Base-by-base conservation (phyloP, 2,113 vertebrate species). In the Promerops cafer region DNA sequence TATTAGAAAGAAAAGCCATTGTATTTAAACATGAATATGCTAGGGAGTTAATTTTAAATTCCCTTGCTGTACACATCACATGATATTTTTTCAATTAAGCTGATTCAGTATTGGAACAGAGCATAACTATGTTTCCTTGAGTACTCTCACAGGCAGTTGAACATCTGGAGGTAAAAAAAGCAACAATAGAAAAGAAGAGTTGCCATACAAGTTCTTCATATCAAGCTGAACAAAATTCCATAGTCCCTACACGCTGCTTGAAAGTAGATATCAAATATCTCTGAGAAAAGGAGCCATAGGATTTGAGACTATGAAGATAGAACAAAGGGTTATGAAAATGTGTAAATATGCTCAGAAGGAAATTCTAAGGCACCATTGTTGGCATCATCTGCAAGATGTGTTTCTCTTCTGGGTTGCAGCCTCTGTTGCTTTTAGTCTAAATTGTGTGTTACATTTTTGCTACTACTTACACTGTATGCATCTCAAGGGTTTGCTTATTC, bases 81-180 rank as follows among this genome's bases (percentile, higher is more conserved):
- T 52, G 11, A 64, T 94, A 85, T 87, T 93, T 93, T 96, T 95
- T 94, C 89, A 95, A 83, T 96, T 96, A 96, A 91, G 95, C 76
- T 50, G 52, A 93, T 93, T 88, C 83, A 90, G 65, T 89, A 35
- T 65, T 28, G 11, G 76, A 93, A 80, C 64, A 79, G 33, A 89
- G 53, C 45, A 69, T 84, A 95, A 69, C 81, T 80, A 37, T 69
- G 44, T 64, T 96, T 94, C 40, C 60, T 81, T 94, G 75, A 83
- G 81, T 95, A 33, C 56, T 96, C 94, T 94, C 91, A 94, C 15
- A 94, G 82, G 69, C 78, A 94, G 47, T 57, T 96, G 84, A 97
- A 97, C 93, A 96, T 89, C 91, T 96, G 95, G 87, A 94, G 76
- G 69, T 61, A 85, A 90, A 84, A 70, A 87, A 95, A 94, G 31